Percentiles rank a stretch among this genome's conserved stretches.
These are phyloP conservation scores for Pseudachorutes palmiensis DNA, from an alignment of 1,140 invertebrate species.

Conservation along the genomic window DNA sequence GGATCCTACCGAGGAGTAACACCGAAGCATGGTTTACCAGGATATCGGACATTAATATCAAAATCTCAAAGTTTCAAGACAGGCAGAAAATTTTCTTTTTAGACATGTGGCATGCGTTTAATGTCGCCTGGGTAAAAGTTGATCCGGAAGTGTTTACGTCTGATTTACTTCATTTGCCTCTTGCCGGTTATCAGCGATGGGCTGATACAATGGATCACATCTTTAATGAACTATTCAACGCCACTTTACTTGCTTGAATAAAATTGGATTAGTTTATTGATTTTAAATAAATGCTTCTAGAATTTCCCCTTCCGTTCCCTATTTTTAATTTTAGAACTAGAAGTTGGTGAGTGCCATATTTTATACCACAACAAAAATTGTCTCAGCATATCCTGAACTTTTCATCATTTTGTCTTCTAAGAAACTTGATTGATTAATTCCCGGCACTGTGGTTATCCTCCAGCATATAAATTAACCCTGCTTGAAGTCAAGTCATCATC, in stretches of 20 bases:
- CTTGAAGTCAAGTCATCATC: no score
- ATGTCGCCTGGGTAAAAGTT: slow-evolving; percentile 5
- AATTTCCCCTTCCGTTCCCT: neutral
- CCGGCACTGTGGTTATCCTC: no score
- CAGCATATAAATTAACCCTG: no score
- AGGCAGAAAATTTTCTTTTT: slow-evolving; percentile 13
- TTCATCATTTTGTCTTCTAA: no score
- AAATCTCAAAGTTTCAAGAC: slow-evolving; percentile 17
- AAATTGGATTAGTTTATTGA: neutral
- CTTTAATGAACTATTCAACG: slow-evolving; percentile 20
- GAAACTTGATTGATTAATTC: no score
- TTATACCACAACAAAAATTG: no score
- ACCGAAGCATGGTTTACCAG: neutral
- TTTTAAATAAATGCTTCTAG: neutral
- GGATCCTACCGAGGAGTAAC: slow-evolving; percentile 17
- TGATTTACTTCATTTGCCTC: slow-evolving; percentile 18
- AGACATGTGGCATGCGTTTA: slow-evolving; percentile 23
- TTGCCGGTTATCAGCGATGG: slow-evolving; percentile 24
- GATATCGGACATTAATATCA: slow-evolving; percentile 21
- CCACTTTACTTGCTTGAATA: neutral
- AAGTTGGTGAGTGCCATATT: no score
- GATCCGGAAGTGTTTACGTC: slow-evolving; percentile 8
- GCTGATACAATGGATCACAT: slow-evolving; percentile 15
- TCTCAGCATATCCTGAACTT: no score
- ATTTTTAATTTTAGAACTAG: neutral